Conservation (phyloP, 2,113 vertebrate genomes). For the Forbesichthys papilliferus region DNA sequence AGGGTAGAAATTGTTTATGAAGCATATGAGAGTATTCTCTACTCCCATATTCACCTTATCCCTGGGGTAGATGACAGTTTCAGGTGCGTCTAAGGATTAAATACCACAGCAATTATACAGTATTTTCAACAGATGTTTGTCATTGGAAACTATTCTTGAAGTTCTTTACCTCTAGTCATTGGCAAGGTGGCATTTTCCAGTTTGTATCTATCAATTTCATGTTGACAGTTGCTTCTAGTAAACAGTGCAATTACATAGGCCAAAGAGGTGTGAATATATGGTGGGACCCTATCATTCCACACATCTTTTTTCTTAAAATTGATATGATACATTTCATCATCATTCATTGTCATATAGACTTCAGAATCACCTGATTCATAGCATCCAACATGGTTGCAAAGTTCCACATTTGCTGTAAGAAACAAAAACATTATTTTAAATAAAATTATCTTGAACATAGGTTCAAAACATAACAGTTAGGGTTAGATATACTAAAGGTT, state of each 20-base stretch:
- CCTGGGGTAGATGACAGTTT: slow-evolving; percentile 31
- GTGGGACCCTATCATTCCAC: slow-evolving; percentile 22
- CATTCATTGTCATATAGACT: background rate
- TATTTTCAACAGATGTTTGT: background rate
- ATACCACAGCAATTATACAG: background rate
- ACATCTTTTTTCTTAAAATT: slow-evolving; percentile 4
- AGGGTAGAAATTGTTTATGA: slow-evolving; percentile 34
- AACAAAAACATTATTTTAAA: background rate
- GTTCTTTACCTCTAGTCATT: slow-evolving; percentile 7
- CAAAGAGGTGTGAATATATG: background rate
- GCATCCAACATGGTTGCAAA: slow-evolving; percentile 15
- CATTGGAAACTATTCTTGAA: background rate
- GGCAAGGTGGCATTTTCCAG: background rate
- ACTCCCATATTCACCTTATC: slow-evolving; percentile 15
- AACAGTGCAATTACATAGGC: background rate
- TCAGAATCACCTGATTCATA: slow-evolving; percentile 16
- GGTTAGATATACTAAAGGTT: no score
- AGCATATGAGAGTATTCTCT: slow-evolving; percentile 49
- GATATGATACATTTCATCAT: slow-evolving; percentile 4
- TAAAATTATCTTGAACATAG: no score
- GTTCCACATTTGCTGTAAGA: slow-evolving; percentile 1
- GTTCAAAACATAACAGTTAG: no score
- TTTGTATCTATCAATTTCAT: background rate
- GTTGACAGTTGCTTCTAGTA: background rate
- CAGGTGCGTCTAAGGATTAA: slow-evolving; percentile 24